Evolutionary conservation across 2,888 invertebrate genomes (phyloP).

Genomic region (Acrobeloides nanus): DNA sequence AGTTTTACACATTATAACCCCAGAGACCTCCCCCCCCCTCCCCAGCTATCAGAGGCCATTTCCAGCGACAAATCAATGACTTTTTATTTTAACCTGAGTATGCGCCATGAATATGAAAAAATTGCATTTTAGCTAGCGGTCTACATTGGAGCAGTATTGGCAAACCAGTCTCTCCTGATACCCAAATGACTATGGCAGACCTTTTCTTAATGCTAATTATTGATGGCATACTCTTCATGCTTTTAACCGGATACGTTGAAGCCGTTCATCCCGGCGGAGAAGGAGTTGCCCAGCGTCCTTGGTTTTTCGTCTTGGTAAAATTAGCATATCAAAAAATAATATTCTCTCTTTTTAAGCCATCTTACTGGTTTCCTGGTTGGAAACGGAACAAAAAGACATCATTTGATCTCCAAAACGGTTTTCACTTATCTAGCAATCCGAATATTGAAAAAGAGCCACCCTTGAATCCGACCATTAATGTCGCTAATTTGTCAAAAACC

Average conservation of each 20-base stretch:
- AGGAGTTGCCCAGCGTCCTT: conserved; percentile 70
- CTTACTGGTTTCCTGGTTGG: conserved; percentile 39
- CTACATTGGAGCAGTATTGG: conserved; percentile 33
- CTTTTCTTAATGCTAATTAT: conserved; percentile 32
- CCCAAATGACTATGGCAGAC: conserved; percentile 34
- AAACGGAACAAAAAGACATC: conserved; percentile 9
- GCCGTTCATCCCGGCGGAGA: conserved; percentile 77
- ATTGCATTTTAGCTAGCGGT: no score
- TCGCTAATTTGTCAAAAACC: conserved; percentile 34
- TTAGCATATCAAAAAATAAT: no score
- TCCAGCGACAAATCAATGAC: no score
- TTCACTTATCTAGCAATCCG: no score
- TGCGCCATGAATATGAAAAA: no score
- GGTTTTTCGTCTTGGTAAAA: conserved; percentile 69
- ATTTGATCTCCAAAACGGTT: no score
- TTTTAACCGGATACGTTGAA: conserved; percentile 76
- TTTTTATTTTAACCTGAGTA: no score
- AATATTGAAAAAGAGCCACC: conserved; percentile 22
- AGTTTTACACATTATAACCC: no score
- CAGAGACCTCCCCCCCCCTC: no score
- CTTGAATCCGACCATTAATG: conserved; percentile 26
- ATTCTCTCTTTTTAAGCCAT: no score
- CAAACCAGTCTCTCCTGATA: conserved; percentile 29
- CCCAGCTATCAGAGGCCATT: no score
- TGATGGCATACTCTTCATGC: conserved; percentile 62